Evolutionary conservation across 2,888 invertebrate species (phyloP).

Genomic region (Caenorhabditis uteleia): DNA sequence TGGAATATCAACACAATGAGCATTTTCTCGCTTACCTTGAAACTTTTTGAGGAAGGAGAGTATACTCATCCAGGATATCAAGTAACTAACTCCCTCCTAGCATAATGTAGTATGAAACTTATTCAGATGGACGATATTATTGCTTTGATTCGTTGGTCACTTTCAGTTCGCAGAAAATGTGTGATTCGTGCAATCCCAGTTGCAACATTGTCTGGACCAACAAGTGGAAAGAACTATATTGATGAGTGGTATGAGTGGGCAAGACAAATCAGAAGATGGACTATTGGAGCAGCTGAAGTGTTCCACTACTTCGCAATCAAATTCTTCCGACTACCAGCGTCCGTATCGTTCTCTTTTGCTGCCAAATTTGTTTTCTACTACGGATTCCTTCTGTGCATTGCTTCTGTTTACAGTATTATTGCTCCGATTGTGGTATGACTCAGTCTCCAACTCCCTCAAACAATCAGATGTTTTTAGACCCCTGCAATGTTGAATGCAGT

Average conservation of each 20-base stretch:
- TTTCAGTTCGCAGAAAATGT: constrained; percentile 58
- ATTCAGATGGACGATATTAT: constrained; percentile 65
- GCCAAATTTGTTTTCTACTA: constrained; percentile 63
- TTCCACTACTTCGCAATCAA: constrained; percentile 67
- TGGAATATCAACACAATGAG: constrained; percentile 67
- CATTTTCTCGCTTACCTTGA: constrained; percentile 59
- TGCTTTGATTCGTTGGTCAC: constrained; percentile 61
- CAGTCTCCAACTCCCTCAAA: background rate
- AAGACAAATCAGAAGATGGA: constrained; percentile 62
- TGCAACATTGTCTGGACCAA: constrained; percentile 59
- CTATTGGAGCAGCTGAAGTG: constrained; percentile 65
- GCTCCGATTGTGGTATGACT: constrained; percentile 56
- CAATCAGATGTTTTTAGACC: constrained; percentile 42
- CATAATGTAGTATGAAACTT: background rate
- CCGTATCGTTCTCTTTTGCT: constrained; percentile 56
- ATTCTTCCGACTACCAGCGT: constrained; percentile 51
- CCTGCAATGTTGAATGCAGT: constrained; percentile 53
- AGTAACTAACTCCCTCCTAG: constrained; percentile 17
- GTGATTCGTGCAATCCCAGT: constrained; percentile 61
- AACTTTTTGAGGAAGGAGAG: constrained; percentile 59
- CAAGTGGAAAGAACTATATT: constrained; percentile 51
- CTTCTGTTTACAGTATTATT: constrained; percentile 58
- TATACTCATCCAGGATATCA: constrained; percentile 61
- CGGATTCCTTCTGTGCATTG: constrained; percentile 61
- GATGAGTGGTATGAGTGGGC: constrained; percentile 67